phyloP scores from a whole-genome alignment of 2,797 vertebrate species.

The Brotula barbata region DNA sequence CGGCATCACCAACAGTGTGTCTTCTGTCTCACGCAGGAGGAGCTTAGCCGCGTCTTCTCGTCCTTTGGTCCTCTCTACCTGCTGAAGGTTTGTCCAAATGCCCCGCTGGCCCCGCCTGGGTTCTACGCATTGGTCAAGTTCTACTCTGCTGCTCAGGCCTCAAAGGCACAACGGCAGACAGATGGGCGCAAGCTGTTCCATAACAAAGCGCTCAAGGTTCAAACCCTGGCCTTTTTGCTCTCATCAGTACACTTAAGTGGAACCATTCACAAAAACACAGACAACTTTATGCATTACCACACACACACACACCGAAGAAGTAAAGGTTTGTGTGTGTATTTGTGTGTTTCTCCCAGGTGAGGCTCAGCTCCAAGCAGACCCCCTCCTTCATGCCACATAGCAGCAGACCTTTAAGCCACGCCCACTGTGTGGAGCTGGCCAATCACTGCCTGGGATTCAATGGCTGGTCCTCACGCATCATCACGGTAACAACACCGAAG shows the following conservation, averaged over 20 bases:
- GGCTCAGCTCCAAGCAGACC: conserved; percentile 76
- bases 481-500: conserved; percentile 75
- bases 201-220: too few species aligned
- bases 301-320: too few species aligned
- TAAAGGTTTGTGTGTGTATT: conserved; percentile 7
- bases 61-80: conserved; percentile 82
- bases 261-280: too few species aligned
- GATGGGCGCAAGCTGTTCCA: conserved; percentile 34
- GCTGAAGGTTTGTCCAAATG: conserved; percentile 75
- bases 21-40: conserved; percentile 57
- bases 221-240: too few species aligned
- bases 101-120: conserved; percentile 69
- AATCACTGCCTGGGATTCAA: conserved; percentile 87
- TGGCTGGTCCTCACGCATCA: conserved; percentile 84
- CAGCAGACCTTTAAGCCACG: conserved; percentile 71
- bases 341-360: conserved; percentile 72
- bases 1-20: too few species aligned
- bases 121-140: conserved; percentile 84
- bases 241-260: too few species aligned
- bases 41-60: conserved; percentile 73
- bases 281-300: too few species aligned
- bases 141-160: conserved; percentile 78
- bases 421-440: conserved; percentile 84
- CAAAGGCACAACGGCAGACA: conserved; percentile 73
- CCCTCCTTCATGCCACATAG: conserved; percentile 53